Evolutionary conservation across 1,140 invertebrate species (phyloP).

Genomic region (Ylistrum balloti): DNA sequence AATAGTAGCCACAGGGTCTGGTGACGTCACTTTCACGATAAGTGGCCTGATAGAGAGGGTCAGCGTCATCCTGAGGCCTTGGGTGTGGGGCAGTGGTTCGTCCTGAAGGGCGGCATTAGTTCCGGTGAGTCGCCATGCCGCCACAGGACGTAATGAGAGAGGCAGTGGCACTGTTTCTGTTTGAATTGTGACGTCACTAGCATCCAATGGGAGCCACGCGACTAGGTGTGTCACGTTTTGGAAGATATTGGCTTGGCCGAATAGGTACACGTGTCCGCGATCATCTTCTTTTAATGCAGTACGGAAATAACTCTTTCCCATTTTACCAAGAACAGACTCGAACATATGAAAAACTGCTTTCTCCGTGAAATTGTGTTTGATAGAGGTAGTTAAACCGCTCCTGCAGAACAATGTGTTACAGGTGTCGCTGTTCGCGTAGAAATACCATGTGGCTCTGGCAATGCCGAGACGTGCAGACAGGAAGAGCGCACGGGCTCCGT

Average conservation of each 20-base stretch:
- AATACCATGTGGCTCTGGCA: conserved; percentile 71
- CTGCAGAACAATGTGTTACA: conserved; percentile 69
- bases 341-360: conserved; percentile 67
- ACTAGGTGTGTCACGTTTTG: conserved; percentile 59
- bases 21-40: not conserved
- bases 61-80: not conserved
- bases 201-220: conserved; percentile 69
- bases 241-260: conserved; percentile 46
- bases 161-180: not conserved
- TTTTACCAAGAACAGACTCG: conserved; percentile 54
- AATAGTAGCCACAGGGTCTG: not conserved
- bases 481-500: conserved; percentile 67
- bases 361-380: conserved; percentile 63
- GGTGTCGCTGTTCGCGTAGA: conserved; percentile 69
- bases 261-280: conserved; percentile 65
- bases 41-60: conserved; percentile 38
- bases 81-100: not conserved
- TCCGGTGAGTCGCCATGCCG: conserved; percentile 41
- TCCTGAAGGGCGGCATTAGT: not conserved
- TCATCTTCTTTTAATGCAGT: conserved; percentile 60
- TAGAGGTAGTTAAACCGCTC: conserved; percentile 69
- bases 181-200: conserved; percentile 27
- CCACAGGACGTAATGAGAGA: not conserved
- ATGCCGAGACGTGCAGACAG: conserved; percentile 62
- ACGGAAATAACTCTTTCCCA: conserved; percentile 66